These are phyloP conservation scores for Orius laevigatus DNA, from an alignment of 1,140 invertebrate species.

Conservation along the genomic window DNA sequence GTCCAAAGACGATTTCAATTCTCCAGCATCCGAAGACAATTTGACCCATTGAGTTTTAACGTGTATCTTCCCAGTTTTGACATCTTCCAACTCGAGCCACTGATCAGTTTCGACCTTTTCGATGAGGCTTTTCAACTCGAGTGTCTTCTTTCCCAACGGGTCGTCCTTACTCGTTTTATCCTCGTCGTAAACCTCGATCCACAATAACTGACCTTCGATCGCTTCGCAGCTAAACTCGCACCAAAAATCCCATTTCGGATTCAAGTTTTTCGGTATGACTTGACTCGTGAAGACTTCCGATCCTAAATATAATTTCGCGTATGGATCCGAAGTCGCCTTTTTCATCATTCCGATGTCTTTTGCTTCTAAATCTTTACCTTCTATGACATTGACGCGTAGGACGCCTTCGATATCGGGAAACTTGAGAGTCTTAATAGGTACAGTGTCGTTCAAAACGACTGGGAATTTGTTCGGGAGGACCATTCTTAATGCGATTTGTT, in stretches of 20 bases:
- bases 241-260: slow-evolving; percentile 86
- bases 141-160: slow-evolving; percentile 23
- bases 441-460: slow-evolving; percentile 60
- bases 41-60: slow-evolving; percentile 74
- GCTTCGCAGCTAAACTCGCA: slow-evolving; percentile 54
- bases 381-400: slow-evolving; percentile 66
- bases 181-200: too few species aligned
- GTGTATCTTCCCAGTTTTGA: slow-evolving; percentile 80
- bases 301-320: slow-evolving; percentile 70
- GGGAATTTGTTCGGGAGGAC: slow-evolving; percentile 89
- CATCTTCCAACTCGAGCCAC: slow-evolving; percentile 85
- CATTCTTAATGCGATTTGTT: slow-evolving; percentile 72
- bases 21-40: slow-evolving; percentile 50
- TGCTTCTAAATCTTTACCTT: slow-evolving; percentile 81
- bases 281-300: slow-evolving; percentile 73
- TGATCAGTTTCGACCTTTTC: slow-evolving; percentile 49
- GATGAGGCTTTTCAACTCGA: slow-evolving; percentile 47
- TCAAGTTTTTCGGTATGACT: slow-evolving; percentile 75
- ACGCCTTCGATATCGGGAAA: slow-evolving; percentile 77
- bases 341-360: slow-evolving; percentile 76
- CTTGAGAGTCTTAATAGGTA: slow-evolving; percentile 63
- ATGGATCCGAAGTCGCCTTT: slow-evolving; percentile 90
- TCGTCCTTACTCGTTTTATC: too few species aligned
- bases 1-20: slow-evolving; percentile 52
- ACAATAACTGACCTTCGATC: too few species aligned